Evolutionary conservation across 2,888 invertebrate genomes (phyloP), one percentile per base, ranked within the genome.

Genomic region (Harmothoe impar): DNA sequence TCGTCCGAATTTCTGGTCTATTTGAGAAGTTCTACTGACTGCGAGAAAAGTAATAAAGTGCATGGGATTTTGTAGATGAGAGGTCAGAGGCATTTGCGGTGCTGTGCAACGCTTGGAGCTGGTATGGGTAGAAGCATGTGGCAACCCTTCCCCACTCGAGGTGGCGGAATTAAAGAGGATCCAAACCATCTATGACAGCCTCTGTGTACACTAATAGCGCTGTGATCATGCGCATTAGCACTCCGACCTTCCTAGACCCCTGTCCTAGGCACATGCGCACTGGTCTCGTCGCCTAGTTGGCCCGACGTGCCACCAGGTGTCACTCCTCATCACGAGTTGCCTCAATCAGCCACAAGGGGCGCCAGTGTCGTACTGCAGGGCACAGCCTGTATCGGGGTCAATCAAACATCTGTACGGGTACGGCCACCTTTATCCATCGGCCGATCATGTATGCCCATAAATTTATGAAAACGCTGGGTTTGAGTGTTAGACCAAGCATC

Each of bases 161-260:
- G 72, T 3, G 62, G 62, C 29, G 29, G 72, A 29, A 72, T 72
- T 72, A 72, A 72, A 72, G 72, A 72, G 72, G 29, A 23, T 0
- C 15, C 25, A 72, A 72, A 72, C 72, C 72, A 29, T n/a, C 72
- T 72, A 72, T 72, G 72, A 72, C 72, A 72, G 72, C 29, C 31
- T 25, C 72, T 72, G 72, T 72, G 72, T 72, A 15, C 3, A 72
- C 72, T 72, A 72, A 72, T 72, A 29, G 72, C 29, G 15, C 29
- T 72, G 72, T 72, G 72, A 72, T 72, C 72, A 72, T 72, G 31
- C 72, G 17, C 72, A 72, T 72, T 72, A 72, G 72, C 72, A 72
- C n/a, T 15, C 0, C 25, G 72, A n/a, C 72, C 72, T 25, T 62
- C 29, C n/a, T 29, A 15, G 72, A 72, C 72, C 72, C 31, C 72